Evolutionary conservation across 2,888 invertebrate species (phyloP), one percentile per base, ranked within the genome.

Genomic region (Mythimna vitellina): DNA sequence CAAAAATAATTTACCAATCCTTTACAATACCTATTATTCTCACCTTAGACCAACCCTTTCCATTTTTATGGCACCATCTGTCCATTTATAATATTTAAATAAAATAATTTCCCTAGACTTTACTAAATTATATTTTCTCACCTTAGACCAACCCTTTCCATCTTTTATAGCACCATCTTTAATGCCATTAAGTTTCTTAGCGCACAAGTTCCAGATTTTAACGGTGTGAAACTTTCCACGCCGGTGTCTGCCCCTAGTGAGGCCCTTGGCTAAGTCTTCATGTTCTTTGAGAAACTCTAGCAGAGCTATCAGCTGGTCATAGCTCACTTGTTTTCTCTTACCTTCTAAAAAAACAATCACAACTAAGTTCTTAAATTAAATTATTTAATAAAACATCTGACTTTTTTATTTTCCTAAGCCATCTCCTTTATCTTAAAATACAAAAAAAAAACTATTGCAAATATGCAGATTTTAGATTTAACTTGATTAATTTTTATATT

Each of bases 131-230:
- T 61, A 25, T 53, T 35, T 35, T 4, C 53, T 68, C 80, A 94
- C 94, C 92, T 93, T 93, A 8, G 93, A 92, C 94, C 94, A 94
- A n/a, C 91, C 93, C 76, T 91, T 93, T 6, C 91, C 92, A 86
- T 93, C 90, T 80, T 93, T 92, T 63, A 82, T 73, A 14, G 91
- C 89, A 70, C 95, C 90, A 49, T 91, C 86, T 65, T 87, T 85
- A 49, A 88, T 65, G 10, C 70, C 70, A 78, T 93, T 93, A 0
- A 93, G 87, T 79, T 88, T 89, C 57, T 92, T 92, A 29, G 93
- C 91, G 67, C 93, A 93, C 1, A 82, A 71, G 57, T 91, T 91
- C 94, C 94, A 94, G 1, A 91, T 78, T 75, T 91, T 92, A 10
- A 91, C 69, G 0, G 92, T 89, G 35, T 90, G 89, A 5, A 92